These are phyloP conservation scores for Prostheceraeus crozeri DNA, from an alignment of 2,888 invertebrate genomes.

Conservation along the genomic window DNA sequence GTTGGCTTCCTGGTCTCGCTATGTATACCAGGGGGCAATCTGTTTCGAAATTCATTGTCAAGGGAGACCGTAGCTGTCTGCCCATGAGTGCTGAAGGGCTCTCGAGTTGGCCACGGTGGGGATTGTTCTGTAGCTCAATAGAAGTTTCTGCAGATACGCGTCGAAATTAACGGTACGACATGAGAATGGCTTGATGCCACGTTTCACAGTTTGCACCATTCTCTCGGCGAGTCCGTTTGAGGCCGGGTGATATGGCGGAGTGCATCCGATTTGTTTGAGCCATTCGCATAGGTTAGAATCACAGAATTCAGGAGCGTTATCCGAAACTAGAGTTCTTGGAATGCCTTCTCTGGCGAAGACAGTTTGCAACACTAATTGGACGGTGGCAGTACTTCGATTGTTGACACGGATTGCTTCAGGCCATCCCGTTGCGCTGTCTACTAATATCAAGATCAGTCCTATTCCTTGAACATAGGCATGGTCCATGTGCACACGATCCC, in stretches of 20 bases:
- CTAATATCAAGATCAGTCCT: slow-evolving; percentile 24
- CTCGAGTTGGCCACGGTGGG: slow-evolving; percentile 26
- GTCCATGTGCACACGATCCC: slow-evolving; percentile 31
- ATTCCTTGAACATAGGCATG: slow-evolving; percentile 27
- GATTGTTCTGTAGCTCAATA: slow-evolving; percentile 36
- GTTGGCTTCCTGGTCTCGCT: slow-evolving; percentile 7
- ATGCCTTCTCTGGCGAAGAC: slow-evolving; percentile 34
- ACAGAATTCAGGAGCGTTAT: slow-evolving; percentile 34
- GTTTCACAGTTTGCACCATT: slow-evolving; percentile 35
- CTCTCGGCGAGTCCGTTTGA: slow-evolving; percentile 34
- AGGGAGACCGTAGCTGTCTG: slow-evolving; percentile 31
- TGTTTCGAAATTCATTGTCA: slow-evolving; percentile 20
- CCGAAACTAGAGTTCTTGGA: slow-evolving; percentile 30
- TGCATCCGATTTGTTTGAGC: slow-evolving; percentile 35
- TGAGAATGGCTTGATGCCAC: slow-evolving; percentile 26
- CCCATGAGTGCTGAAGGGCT: slow-evolving; percentile 35
- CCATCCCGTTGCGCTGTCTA: slow-evolving; percentile 25
- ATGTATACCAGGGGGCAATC: slow-evolving; percentile 21
- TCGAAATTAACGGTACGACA: slow-evolving; percentile 31
- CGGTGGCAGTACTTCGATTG: slow-evolving; percentile 9
- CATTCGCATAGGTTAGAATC: slow-evolving; percentile 31
- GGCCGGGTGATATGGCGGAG: slow-evolving; percentile 33
- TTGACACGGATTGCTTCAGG: slow-evolving; percentile 28
- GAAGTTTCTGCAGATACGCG: slow-evolving; percentile 31
- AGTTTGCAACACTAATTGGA: slow-evolving; percentile 13